Conservation (phyloP, 2,113 vertebrate genomes). For the Antechinus stuartii region DNA sequence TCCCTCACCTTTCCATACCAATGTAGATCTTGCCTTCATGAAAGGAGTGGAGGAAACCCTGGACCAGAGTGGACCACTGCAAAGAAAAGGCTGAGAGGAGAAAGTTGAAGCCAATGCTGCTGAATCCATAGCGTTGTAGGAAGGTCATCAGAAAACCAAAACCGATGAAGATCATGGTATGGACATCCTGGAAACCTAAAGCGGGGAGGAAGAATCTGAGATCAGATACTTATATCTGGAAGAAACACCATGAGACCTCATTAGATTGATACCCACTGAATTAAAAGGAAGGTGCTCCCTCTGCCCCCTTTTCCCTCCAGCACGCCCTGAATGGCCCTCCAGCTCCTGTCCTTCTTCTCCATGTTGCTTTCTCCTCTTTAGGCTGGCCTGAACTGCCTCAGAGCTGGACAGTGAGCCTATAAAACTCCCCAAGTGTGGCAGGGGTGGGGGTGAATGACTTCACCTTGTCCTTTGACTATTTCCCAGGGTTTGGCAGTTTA, state of each 20-base stretch:
- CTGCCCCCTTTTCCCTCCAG: not conserved
- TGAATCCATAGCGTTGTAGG: slow-evolving; percentile 89
- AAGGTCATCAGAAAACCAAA: slow-evolving; percentile 96
- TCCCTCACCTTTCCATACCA: slow-evolving; percentile 88
- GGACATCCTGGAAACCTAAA: slow-evolving; percentile 92
- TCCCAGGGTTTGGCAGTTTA: not conserved
- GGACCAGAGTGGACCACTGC: slow-evolving; percentile 94
- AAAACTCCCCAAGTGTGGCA: slow-evolving; percentile 5
- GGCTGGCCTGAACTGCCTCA: not conserved
- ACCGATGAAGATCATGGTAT: slow-evolving; percentile 92
- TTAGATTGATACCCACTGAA: not conserved
- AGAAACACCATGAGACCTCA: not conserved
- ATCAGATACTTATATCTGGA: not conserved
- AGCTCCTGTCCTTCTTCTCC: not conserved
- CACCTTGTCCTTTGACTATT: not conserved
- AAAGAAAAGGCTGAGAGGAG: slow-evolving; percentile 89
- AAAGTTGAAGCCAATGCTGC: slow-evolving; percentile 91
- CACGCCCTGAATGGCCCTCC: not conserved
- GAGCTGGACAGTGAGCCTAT: not conserved
- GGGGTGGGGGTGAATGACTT: not conserved
- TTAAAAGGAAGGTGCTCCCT: not conserved
- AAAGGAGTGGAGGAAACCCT: slow-evolving; percentile 89
- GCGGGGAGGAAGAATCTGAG: not conserved
- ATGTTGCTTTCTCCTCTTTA: not conserved
- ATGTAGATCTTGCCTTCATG: slow-evolving; percentile 86